A percentile compares a stretch with the other conserved stretches of the same genome.
Conservation (phyloP, 2,797 vertebrate species). For the Hydrolagus colliei region DNA sequence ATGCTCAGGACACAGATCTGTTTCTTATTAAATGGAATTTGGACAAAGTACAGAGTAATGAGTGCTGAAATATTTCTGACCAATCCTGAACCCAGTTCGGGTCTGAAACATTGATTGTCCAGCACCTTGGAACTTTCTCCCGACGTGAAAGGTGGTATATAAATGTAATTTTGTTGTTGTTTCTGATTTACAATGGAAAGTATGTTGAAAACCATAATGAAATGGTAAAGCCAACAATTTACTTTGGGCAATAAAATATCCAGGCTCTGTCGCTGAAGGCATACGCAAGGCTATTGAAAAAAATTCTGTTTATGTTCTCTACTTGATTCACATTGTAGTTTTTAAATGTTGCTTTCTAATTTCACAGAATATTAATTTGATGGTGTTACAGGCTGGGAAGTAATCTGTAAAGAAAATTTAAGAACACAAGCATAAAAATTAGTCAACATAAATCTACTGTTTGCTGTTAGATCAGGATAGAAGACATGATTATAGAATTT, state of each 20-base stretch:
- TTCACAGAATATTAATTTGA: neutral
- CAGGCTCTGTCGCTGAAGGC: neutral
- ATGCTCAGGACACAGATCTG: too few species aligned
- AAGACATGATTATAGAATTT: neutral
- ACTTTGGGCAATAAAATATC: constrained; percentile 7
- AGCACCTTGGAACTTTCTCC: too few species aligned
- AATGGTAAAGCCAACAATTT: neutral
- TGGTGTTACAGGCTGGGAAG: neutral
- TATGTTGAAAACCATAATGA: neutral
- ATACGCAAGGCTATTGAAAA: neutral
- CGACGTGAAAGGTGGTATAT: too few species aligned
- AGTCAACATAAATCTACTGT: neutral
- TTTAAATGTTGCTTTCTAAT: constrained; percentile 20
- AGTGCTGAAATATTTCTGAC: neutral
- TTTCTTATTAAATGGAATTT: too few species aligned
- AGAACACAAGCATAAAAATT: neutral
- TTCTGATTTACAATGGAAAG: neutral
- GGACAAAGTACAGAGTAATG: neutral
- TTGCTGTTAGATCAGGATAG: neutral
- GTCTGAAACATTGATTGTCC: too few species aligned
- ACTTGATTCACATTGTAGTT: neutral
- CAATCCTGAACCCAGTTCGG: too few species aligned
- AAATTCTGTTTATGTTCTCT: neutral
- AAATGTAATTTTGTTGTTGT: neutral
- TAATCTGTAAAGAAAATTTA: neutral